Base-by-base conservation (phyloP, 37 sponge, comb jelly and placozoan species). In the Aphrocallistes beatrix region DNA sequence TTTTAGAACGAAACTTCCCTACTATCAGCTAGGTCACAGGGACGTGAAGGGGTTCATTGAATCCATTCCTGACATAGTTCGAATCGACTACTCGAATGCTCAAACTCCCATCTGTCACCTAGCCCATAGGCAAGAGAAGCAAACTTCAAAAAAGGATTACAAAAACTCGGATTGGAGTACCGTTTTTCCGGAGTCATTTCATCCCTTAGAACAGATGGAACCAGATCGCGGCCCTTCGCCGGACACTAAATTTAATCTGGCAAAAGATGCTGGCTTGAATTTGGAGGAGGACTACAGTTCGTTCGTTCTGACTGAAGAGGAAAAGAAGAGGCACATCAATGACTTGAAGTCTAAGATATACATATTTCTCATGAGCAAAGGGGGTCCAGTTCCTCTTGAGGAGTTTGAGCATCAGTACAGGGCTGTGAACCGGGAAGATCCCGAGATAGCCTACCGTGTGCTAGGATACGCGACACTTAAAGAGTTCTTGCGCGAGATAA, bases 371-470 rank as follows among this genome's bases (percentile, higher is more conserved):
- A 3, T 60, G 8, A 13, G 34, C 3, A 60, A 60, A 30, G 75
- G 34, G 6, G 8, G 28, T 3, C 21, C 21, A 60, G 75, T 60
- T 3, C 75, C 75, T 32, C 1, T 60, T 32, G 75, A 60, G 6
- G 75, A 60, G 75, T 60, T 60, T 6, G 75, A 60, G 75, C 3
- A 60, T 60, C 75, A 60, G 75, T 60, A 60, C 34, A 60, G 75
- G n/a, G 75, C 21, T 13, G 3, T 60, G 8, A 60, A 60, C 34
- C 8, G 75, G n/a, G 75, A 60, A 13, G 75, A 60, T 60, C 75
- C 75, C 3, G 75, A 60, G 75, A 60, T 60, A 3, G 32, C 75
- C 8, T 60, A 60, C 21, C 75, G 75, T 13, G 3, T 60, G 32
- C 34, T 60, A 30, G 75, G 75, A 13, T 60, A 19, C n/a, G 10